Conservation (phyloP, 2,113 vertebrate genomes). For the Notothenia coriiceps region DNA sequence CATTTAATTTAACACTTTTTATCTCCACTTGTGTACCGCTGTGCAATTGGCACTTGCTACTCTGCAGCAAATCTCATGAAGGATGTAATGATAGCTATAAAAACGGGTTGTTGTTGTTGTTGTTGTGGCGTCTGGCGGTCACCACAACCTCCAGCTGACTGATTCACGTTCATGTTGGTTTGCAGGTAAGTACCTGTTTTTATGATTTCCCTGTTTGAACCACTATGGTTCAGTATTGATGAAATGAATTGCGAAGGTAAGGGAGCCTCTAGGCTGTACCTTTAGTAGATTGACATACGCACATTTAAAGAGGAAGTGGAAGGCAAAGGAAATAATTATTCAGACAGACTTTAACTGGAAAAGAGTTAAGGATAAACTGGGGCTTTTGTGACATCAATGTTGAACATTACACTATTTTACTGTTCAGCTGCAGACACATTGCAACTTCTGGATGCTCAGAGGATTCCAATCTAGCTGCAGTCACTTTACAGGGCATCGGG, state of each 20-base stretch:
- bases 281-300: background rate
- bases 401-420: no score
- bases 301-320: background rate
- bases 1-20: background rate
- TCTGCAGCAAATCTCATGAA: background rate
- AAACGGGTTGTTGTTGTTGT: background rate
- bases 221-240: background rate
- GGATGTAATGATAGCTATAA: background rate
- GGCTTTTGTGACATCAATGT: no score
- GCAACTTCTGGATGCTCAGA: background rate
- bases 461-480: slow-evolving; percentile 1
- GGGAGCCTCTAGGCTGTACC: background rate
- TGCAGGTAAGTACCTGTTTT: background rate
- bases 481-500: slow-evolving; percentile 2
- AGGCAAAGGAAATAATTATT: background rate
- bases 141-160: slow-evolving; percentile 17
- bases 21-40: background rate
- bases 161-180: background rate
- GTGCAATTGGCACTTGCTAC: slow-evolving; percentile 7
- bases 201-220: background rate
- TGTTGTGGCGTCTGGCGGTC: slow-evolving; percentile 11
- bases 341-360: background rate
- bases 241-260: background rate
- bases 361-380: background rate
- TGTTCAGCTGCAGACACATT: background rate